Evolutionary conservation across 2,888 invertebrate genomes (phyloP).

Genomic region (Aethes cnicana): DNA sequence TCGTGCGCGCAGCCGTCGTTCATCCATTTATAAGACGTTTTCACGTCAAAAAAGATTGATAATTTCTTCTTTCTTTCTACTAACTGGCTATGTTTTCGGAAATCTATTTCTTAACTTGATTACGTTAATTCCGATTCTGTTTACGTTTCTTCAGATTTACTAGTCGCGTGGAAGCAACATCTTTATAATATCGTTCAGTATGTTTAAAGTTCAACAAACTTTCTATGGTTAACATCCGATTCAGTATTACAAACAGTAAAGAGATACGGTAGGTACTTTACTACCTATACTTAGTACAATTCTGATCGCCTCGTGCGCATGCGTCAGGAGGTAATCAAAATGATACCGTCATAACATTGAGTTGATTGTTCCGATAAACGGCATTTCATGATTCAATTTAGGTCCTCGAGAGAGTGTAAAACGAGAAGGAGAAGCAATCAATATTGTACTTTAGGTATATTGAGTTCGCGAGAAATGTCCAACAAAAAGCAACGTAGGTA

Average conservation of each 20-base stretch:
- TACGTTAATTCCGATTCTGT: slow-evolving; percentile 44
- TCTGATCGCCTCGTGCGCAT: slow-evolving; percentile 7
- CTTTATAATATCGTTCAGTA: slow-evolving; percentile 72
- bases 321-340: slow-evolving; percentile 23
- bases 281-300: no score
- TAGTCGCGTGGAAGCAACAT: slow-evolving; percentile 51
- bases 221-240: slow-evolving; percentile 37
- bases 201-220: slow-evolving; percentile 73
- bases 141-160: slow-evolving; percentile 49
- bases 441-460: neutral
- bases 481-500: no score
- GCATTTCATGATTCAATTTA: slow-evolving; percentile 28
- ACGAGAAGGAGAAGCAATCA: slow-evolving; percentile 9
- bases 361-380: slow-evolving; percentile 26
- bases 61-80: no score
- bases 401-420: no score
- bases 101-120: slow-evolving; percentile 36
- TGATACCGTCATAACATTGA: slow-evolving; percentile 24
- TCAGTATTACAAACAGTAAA: slow-evolving; percentile 7
- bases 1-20: no score
- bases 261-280: slow-evolving; percentile 1
- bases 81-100: no score
- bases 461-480: no score
- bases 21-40: no score
- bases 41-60: no score